Base-by-base conservation (phyloP, 2,888 invertebrate species). In the Drosophila percnosoma region DNA sequence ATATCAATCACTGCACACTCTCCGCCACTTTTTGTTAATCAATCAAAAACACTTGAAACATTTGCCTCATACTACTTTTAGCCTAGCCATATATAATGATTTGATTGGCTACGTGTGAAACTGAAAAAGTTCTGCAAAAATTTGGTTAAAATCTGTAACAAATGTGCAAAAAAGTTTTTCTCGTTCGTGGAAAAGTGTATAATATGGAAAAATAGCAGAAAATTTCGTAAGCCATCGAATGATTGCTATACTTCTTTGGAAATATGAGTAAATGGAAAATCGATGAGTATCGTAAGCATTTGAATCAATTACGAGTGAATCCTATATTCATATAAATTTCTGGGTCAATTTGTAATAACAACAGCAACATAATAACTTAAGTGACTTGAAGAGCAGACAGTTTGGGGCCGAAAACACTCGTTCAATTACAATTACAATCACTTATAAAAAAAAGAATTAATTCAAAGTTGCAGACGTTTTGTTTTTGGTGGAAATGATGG, bases 41-140 rank as follows among this genome's bases (percentile, higher is more conserved):
- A 85, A 85, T 87, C 87, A 75, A 66, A 65, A 52, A 42, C 36
- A 69, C 40, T 64, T 45, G 58, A 63, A 72, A 57, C 24, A 61
- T 63, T 52, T 42, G 31, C n/a, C n/a, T 18, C 53, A 54, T 48
- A 59, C 51, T 36, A 65, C 40, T 29, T 13, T 8, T 13, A 51
- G 49, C 38, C 27, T 13, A n/a, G n/a, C 18, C n/a, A 29, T 8
- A 21, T 62, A 36, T 59, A 18, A 40, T 51, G 54, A 60, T 57
- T 59, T 52, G 34, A 31, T 49, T 51, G 27, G 27, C 53, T 71
- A 67, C 80, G 78, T 78, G 80, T 72, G 78, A 61, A 77, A 75
- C 53, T 33, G 48, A 67, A 57, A 68, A 71, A 71, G 58, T 75
- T 75, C 52, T 15, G 18, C 34, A 54, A 51, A 65, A 67, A 38